Evolutionary conservation across 2,113 vertebrate species (phyloP).

Genomic region (Cochlearius cochlearius): DNA sequence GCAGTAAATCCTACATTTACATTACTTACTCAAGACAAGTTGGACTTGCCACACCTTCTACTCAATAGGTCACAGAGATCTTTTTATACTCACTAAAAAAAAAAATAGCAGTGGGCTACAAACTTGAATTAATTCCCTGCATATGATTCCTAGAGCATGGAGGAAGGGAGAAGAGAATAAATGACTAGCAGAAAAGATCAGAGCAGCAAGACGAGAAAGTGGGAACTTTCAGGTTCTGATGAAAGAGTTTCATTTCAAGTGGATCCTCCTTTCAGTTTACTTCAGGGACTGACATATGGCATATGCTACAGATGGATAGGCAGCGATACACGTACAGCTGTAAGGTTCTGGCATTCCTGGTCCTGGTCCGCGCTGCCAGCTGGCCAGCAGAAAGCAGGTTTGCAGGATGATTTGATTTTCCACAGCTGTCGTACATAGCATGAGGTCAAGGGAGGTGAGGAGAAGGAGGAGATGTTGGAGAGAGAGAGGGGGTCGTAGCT

Average conservation of each 20-base stretch:
- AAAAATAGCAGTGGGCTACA: not conserved
- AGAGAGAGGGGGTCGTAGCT: not conserved
- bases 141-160: not conserved
- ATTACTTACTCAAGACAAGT: slow-evolving; percentile 31
- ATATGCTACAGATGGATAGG: slow-evolving; percentile 62
- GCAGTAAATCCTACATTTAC: slow-evolving; percentile 47
- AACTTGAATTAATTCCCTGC: not conserved
- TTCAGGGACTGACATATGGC: slow-evolving; percentile 38
- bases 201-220: not conserved
- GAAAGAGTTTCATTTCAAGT: slow-evolving; percentile 39
- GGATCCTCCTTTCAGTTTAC: not conserved
- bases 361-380: slow-evolving; percentile 44
- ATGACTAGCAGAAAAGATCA: not conserved
- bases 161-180: not conserved
- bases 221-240: not conserved
- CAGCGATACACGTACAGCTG: slow-evolving; percentile 58
- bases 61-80: not conserved
- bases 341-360: slow-evolving; percentile 47
- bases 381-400: slow-evolving; percentile 60
- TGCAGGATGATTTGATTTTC: slow-evolving; percentile 53
- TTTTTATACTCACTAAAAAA: not conserved
- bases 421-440: slow-evolving; percentile 56
- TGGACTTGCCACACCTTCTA: slow-evolving; percentile 2
- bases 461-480: not conserved
- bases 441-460: slow-evolving; percentile 26